Percentiles rank a stretch among this genome's conserved stretches.
Evolutionary conservation across 2,113 vertebrate species (phyloP).

Genomic region (Microcebus griseorufus): DNA sequence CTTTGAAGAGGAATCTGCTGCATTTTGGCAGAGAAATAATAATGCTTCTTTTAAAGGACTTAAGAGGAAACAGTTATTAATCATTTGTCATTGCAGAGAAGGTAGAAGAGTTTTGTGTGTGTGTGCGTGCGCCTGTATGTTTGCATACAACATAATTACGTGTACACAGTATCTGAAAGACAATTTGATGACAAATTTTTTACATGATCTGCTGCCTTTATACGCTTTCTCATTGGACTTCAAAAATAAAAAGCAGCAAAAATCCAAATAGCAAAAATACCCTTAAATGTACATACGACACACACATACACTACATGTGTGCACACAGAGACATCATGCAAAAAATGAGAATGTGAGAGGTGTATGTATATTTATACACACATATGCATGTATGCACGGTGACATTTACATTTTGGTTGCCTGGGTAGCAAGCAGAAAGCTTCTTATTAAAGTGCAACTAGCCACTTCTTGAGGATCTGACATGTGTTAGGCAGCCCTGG

Average conservation of each 20-base stretch:
- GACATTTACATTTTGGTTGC: constrained; percentile 1
- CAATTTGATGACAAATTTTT: constrained; percentile 8
- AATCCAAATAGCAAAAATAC: constrained; percentile 22
- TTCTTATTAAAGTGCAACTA: background rate
- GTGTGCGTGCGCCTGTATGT: background rate
- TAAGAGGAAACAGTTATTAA: constrained; percentile 56
- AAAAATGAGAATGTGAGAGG: background rate
- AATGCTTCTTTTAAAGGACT: constrained; percentile 8
- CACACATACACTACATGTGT: too few species aligned
- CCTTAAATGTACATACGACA: background rate
- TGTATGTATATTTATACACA: fast-evolving
- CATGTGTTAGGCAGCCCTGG: background rate
- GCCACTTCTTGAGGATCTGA: background rate
- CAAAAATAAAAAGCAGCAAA: constrained; percentile 3
- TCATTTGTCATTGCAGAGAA: constrained; percentile 51
- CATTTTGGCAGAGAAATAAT: constrained; percentile 53
- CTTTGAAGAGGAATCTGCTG: constrained; percentile 45
- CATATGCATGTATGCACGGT: fast-evolving
- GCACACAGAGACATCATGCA: background rate
- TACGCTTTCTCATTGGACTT: background rate
- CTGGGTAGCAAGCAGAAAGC: background rate
- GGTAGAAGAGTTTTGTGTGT: background rate
- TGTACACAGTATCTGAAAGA: background rate
- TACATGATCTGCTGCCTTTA: background rate
- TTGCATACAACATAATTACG: background rate